These are phyloP conservation scores for Lepidostoma basale DNA, from an alignment of 1,140 invertebrate genomes.

Conservation along the genomic window DNA sequence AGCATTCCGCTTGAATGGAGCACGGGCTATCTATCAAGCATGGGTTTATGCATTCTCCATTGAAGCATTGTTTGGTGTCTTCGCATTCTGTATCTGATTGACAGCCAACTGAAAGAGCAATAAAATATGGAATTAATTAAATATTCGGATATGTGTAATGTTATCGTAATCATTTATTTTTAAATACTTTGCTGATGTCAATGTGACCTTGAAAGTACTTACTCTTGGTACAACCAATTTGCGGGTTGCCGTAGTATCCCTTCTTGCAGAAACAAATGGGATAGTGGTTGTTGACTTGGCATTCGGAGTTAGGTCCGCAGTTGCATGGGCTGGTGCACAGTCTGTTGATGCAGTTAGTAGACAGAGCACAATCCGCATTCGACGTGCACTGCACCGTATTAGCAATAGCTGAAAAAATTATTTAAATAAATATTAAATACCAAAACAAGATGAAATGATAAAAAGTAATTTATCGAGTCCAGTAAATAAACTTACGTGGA, in stretches of 20 bases:
- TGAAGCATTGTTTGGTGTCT: slow-evolving; percentile 78
- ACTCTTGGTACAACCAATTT: slow-evolving; percentile 78
- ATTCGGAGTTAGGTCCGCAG: slow-evolving; percentile 82
- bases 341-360: slow-evolving; percentile 80
- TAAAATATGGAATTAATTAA: not conserved
- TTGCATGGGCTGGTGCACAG: slow-evolving; percentile 82
- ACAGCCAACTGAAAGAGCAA: slow-evolving; percentile 69
- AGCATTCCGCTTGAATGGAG: slow-evolving; percentile 82
- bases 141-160: not conserved
- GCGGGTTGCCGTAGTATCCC: slow-evolving; percentile 83
- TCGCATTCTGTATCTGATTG: slow-evolving; percentile 80
- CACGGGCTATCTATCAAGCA: slow-evolving; percentile 80
- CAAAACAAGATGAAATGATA: slow-evolving; percentile 15
- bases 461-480: not conserved
- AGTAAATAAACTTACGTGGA: slow-evolving; percentile 69
- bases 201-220: slow-evolving; percentile 45
- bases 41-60: slow-evolving; percentile 79
- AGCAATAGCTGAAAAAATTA: slow-evolving; percentile 55
- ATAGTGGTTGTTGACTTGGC: slow-evolving; percentile 79
- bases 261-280: slow-evolving; percentile 79
- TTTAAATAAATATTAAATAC: slow-evolving; percentile 4
- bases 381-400: slow-evolving; percentile 73
- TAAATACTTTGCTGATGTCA: slow-evolving; percentile 12
- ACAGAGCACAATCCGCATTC: slow-evolving; percentile 77
- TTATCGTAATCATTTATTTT: not conserved